A percentile compares a stretch with the other conserved stretches of the same genome.
Evolutionary conservation across 2,888 invertebrate species (phyloP).

Genomic region (Xylota segnis): DNA sequence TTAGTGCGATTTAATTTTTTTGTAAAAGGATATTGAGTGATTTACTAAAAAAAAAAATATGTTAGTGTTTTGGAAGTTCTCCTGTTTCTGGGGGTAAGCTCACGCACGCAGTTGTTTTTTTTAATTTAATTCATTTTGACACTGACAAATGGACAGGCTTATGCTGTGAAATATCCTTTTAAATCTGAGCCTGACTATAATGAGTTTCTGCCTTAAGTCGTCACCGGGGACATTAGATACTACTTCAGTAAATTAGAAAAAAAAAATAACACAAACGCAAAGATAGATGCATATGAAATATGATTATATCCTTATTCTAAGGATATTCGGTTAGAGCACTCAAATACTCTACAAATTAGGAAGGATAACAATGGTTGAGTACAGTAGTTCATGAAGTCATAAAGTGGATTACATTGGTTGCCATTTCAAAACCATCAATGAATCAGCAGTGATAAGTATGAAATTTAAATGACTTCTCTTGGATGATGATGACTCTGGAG

Average conservation of each 20-base stretch:
- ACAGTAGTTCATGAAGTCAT: neutral
- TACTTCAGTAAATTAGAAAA: conserved; percentile 59
- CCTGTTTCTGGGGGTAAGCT: conserved; percentile 62
- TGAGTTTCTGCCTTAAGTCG: conserved; percentile 6
- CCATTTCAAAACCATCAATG: conserved; percentile 27
- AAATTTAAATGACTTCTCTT: neutral
- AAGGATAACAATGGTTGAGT: conserved; percentile 18
- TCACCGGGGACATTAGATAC: conserved; percentile 25
- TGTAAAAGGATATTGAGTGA: conserved; percentile 10
- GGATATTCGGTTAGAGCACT: neutral
- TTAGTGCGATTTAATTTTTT: neutral
- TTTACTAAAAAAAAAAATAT: conserved; percentile 2
- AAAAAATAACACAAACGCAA: neutral
- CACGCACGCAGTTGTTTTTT: neutral
- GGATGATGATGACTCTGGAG: neutral
- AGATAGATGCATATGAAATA: conserved; percentile 29
- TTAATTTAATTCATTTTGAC: conserved; percentile 23
- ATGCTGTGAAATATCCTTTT: neutral
- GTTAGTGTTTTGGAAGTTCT: conserved; percentile 53
- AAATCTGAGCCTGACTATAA: neutral
- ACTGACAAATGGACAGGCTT: conserved; percentile 55
- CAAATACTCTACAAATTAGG: conserved; percentile 1
- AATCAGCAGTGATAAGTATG: conserved; percentile 18
- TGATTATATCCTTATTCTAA: conserved; percentile 20
- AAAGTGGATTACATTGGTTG: conserved; percentile 24